Evolutionary conservation across 2,113 vertebrate species (phyloP), one percentile per base, ranked within the genome.

Genomic region (Tychaedon coryphoeus): DNA sequence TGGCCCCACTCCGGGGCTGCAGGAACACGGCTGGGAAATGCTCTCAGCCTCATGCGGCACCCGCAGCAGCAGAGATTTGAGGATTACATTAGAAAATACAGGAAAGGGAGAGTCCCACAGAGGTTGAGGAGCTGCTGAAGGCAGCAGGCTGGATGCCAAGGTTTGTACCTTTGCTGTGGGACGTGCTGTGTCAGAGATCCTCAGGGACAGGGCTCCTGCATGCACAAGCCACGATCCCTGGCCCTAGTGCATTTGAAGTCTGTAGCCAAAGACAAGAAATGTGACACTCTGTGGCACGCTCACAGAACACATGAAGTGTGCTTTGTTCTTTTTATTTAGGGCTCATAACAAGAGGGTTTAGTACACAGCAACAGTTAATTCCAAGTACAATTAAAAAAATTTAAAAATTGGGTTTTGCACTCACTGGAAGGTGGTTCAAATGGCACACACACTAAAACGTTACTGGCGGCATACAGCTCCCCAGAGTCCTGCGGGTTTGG

Each of bases 341-440:
- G 97, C 93, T 97, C 2, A 76, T 97, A 97, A 97, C 97, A 98
- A 97, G 97, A 97, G 95, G 97, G 97, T 97, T 98, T 98, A 98
- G 97, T 98, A 98, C 98, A 98, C 97, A 97, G 98, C 98, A 98
- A 97, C 98, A 98, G 93, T 97, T 97, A 98, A 97, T 97, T 98
- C 93, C 97, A 98, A 98, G 94, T 98, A 98, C 97, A 98, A 80
- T 97, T 98, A 95, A 97, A 97, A 98, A 97, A 98, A 96, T 97
- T 87, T 97, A 97, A 97, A 97, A 98, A 97, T 96, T 95, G 96
- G 95, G 85, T 80, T 95, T 92, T 96, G 95, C 97, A 91, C 90
- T 97, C 91, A 93, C 81, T 96, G 96, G 95, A 96, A 97, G 97
- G 96, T 96, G 96, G 91, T 94, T 97, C 92, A 93, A 95, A 98